A percentile compares a stretch with the other conserved stretches of the same genome.
Evolutionary conservation across 1,140 invertebrate genomes (phyloP).

Genomic region (Euglossa dilemma): DNA sequence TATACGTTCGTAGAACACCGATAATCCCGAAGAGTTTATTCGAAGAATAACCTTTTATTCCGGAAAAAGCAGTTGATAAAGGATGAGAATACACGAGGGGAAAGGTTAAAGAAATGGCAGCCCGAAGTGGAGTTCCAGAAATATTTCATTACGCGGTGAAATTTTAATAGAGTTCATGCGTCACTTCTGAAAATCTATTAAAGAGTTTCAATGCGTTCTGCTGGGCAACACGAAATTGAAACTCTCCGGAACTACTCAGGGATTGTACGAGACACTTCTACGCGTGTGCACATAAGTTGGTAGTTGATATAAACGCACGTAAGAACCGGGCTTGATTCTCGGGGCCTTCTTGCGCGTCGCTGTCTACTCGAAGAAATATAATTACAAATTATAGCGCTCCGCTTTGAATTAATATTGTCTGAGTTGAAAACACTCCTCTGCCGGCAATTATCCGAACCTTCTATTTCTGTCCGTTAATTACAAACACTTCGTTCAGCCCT

Average conservation of each 20-base stretch:
- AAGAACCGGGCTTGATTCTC: slow-evolving; percentile 2
- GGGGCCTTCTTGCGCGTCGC: background rate
- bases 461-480: slow-evolving; percentile 22
- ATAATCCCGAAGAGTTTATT: no score
- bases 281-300: slow-evolving; percentile 6
- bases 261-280: slow-evolving; percentile 29
- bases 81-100: no score
- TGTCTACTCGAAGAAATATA: slow-evolving; percentile 21
- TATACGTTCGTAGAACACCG: no score
- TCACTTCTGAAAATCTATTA: slow-evolving; percentile 41
- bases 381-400: slow-evolving; percentile 27
- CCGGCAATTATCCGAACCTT: slow-evolving; percentile 7
- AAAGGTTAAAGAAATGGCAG: background rate
- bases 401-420: slow-evolving; percentile 42
- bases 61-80: no score
- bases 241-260: slow-evolving; percentile 19
- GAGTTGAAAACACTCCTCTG: slow-evolving; percentile 2
- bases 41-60: no score
- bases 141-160: background rate
- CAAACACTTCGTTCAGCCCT: background rate
- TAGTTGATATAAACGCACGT: background rate
- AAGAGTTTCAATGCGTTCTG: slow-evolving; percentile 16
- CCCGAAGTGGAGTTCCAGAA: background rate
- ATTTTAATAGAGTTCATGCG: slow-evolving; percentile 32
- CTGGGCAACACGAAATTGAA: slow-evolving; percentile 11